Base-by-base conservation (phyloP, 1,140 invertebrate species). In the Drosophila nasuta region DNA sequence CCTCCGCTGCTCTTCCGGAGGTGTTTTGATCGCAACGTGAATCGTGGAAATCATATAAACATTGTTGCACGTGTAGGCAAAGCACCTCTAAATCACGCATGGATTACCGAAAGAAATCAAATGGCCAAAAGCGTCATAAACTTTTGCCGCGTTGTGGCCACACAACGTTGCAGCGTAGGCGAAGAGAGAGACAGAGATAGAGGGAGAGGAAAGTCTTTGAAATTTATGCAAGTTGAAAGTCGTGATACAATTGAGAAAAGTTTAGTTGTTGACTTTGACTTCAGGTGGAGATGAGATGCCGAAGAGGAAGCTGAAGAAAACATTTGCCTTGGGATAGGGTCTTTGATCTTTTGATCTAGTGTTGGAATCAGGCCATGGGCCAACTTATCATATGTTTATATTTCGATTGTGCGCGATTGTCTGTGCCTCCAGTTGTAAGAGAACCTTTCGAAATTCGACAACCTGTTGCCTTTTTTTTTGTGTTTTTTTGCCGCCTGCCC, bases 171-270 rank as follows among this genome's bases (percentile, higher is more conserved):
- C 67, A 71, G 48, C 56, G 30, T 6, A 38, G 7, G 6, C 35
- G 35, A n/a, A n/a, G 8, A 33, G 30, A 1, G 35, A 7, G 8
- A 38, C 25, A 25, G 20, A 0, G 3, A 25, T 25, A 25, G 20
- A 25, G 3, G 3, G 20, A 25, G 5, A 10, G 43, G 35, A 41
- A 30, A 38, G 20, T 17, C 25, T 65, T 66, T 49, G 8, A 86
- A 86, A 86, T 86, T 68, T 86, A 86, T 86, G 82, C 82, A 86
- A 86, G 82, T 86, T 86, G 82, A 86, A 86, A 86, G 70, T 86
- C 82, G 82, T 86, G 82, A 86, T 79, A 86, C 82, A 81, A 86
- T 86, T 87, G 78, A 52, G 67, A 86, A 86, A 69, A 86, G 82
- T 86, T 86, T 78, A 86, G 60, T 86, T 72, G 48, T 64, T 85